These are phyloP conservation scores for Poecile montanus DNA, from an alignment of 2,797 vertebrate genomes.

Conservation along the genomic window DNA sequence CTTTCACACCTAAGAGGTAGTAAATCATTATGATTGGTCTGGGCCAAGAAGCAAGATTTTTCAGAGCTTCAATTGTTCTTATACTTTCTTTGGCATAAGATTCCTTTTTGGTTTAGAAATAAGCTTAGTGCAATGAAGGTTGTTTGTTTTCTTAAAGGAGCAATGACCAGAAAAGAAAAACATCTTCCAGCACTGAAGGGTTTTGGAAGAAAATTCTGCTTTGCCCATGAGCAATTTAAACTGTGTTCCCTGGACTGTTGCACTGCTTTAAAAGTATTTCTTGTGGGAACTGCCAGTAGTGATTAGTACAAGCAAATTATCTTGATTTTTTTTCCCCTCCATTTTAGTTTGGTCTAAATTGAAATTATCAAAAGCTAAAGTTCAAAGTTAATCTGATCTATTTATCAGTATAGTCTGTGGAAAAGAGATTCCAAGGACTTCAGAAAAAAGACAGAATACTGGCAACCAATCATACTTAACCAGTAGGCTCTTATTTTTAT, in stretches of 20 bases:
- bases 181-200: background rate
- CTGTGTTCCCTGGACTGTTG: background rate
- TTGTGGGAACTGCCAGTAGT: background rate
- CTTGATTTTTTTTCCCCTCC: background rate
- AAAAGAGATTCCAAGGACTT: background rate
- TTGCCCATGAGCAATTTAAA: background rate
- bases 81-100: conserved; percentile 56
- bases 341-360: background rate
- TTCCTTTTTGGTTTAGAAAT: conserved; percentile 57
- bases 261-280: background rate
- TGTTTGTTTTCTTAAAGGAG: conserved; percentile 29
- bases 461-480: background rate
- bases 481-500: background rate
- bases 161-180: background rate
- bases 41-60: conserved; percentile 50
- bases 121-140: background rate
- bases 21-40: conserved; percentile 65
- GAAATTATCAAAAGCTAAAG: background rate
- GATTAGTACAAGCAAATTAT: background rate
- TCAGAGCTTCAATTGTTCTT: conserved; percentile 65
- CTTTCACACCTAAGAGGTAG: background rate
- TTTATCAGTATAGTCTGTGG: background rate
- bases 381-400: background rate
- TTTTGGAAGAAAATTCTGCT: background rate
- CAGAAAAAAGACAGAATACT: background rate